phyloP scores from a whole-genome alignment of 2,113 vertebrate species.

The Trogon melanurus region DNA sequence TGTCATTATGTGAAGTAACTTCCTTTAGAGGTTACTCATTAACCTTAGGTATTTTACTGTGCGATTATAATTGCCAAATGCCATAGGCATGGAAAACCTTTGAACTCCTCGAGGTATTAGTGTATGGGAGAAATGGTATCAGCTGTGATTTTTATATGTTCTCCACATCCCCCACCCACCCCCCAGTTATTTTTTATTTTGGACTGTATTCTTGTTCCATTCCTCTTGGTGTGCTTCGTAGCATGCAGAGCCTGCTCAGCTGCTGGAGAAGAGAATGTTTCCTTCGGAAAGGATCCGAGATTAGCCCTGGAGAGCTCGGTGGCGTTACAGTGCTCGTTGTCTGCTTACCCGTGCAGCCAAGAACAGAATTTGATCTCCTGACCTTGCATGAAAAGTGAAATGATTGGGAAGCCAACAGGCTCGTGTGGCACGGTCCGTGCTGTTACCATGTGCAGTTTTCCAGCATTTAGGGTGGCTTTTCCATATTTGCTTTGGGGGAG shows the following conservation, averaged over 20 bases:
- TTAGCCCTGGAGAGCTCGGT: not conserved
- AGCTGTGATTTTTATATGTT: conserved; percentile 60
- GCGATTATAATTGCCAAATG: conserved; percentile 90
- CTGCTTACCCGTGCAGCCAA: not conserved
- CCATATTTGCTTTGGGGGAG: not conserved
- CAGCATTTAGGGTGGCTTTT: not conserved
- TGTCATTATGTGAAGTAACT: conserved; percentile 96
- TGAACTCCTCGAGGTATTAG: conserved; percentile 79
- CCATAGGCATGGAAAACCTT: conserved; percentile 88
- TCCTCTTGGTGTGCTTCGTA: not conserved
- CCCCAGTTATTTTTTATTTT: conserved; percentile 46
- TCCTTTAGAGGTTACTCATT: conserved; percentile 96
- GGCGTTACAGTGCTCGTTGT: not conserved
- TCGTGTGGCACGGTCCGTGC: not conserved
- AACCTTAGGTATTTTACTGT: conserved; percentile 89
- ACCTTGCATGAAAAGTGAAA: not conserved
- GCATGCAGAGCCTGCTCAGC: not conserved
- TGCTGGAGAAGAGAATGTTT: not conserved
- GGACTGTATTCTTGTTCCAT: not conserved
- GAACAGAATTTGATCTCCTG: not conserved
- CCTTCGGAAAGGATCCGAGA: not conserved
- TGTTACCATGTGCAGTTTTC: not conserved
- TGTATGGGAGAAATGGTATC: conserved; percentile 64
- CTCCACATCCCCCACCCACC: not conserved
- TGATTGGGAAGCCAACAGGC: not conserved